These are phyloP conservation scores for Edolisoma coerulescens DNA, from an alignment of 2,113 vertebrate species.

Conservation along the genomic window DNA sequence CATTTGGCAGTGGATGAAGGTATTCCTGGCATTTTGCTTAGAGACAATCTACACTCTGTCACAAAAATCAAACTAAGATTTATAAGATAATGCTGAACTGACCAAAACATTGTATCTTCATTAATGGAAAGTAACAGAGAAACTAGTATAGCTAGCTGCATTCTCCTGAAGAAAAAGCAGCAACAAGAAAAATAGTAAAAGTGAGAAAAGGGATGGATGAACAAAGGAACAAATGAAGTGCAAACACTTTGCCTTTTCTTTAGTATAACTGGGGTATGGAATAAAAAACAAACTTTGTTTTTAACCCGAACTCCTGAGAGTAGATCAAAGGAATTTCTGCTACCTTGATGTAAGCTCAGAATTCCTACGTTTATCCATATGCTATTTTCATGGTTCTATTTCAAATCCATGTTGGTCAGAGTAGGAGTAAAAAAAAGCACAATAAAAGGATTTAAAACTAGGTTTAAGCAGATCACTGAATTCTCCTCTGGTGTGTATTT, in stretches of 20 bases:
- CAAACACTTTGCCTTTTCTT: not conserved
- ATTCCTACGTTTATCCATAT: not conserved
- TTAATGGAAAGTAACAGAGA: not conserved
- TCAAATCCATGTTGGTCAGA: conserved; percentile 2
- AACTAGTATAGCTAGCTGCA: not conserved
- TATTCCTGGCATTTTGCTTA: conserved; percentile 32
- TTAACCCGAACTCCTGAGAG: not conserved
- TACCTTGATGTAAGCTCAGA: not conserved
- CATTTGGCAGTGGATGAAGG: not conserved
- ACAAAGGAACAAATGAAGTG: not conserved
- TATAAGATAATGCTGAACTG: conserved; percentile 38
- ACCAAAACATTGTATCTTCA: conserved; percentile 5
- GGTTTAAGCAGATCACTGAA: not conserved
- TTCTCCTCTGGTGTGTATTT: not conserved
- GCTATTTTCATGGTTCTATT: not conserved
- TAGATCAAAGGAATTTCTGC: not conserved
- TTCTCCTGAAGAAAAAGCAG: not conserved
- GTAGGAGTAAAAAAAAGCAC: not conserved
- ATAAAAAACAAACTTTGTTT: not conserved
- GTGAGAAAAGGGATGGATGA: not conserved
- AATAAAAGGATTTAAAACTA: conserved; percentile 18
- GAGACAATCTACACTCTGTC: conserved; percentile 40
- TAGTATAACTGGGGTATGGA: not conserved
- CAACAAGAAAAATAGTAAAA: not conserved
- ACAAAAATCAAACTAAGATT: conserved; percentile 55